A percentile compares a stretch with the other conserved stretches of the same genome.
Conservation (phyloP, 2,888 invertebrate species). For the Rhogogaster chlorosoma region DNA sequence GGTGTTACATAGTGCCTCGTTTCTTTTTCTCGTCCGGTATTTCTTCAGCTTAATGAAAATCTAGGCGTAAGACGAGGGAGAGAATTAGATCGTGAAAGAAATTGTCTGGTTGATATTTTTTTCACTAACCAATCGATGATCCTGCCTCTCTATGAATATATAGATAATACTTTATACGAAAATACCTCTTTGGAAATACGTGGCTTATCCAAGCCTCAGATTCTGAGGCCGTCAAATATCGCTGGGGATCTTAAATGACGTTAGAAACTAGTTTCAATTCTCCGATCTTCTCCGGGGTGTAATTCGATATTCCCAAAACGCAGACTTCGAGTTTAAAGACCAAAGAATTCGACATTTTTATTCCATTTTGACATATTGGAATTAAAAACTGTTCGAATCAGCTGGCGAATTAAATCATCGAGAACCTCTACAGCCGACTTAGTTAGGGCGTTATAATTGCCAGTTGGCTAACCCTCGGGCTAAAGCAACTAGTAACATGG, state of each 20-base stretch:
- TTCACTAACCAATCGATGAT: not conserved
- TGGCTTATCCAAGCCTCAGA: not conserved
- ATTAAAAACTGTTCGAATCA: not conserved
- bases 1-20: constrained; percentile 55
- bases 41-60: not conserved
- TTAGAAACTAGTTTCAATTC: not conserved
- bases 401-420: not conserved
- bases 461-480: not conserved
- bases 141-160: too few relatives aligned
- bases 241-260: not conserved
- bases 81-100: not conserved
- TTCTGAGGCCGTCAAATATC: not conserved
- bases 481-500: constrained; percentile 15
- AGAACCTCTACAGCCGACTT: not conserved
- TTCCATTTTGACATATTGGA: not conserved
- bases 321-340: not conserved
- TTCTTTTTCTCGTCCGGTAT: constrained; percentile 4
- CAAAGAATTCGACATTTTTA: not conserved
- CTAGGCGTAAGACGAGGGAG: not conserved
- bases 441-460: constrained; percentile 24
- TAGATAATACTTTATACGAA: not conserved
- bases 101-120: not conserved
- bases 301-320: not conserved
- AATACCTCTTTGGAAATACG: not conserved
- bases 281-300: not conserved